Evolutionary conservation across 1,140 invertebrate genomes (phyloP).

Genomic region (Drosophila quadrilineata): DNA sequence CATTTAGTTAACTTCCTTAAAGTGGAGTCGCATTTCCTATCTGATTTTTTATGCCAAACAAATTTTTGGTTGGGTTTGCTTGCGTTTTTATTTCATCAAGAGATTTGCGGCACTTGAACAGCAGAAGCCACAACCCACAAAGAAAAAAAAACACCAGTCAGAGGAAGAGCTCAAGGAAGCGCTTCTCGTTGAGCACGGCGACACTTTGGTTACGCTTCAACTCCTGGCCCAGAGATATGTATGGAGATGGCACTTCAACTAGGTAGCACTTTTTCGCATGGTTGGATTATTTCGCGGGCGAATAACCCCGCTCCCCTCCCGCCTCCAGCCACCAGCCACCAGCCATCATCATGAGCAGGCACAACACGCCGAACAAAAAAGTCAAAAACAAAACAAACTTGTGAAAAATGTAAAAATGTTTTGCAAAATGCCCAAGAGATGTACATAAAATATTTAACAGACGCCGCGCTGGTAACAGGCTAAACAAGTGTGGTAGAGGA

Average conservation of each 20-base stretch:
- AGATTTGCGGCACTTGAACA: slow-evolving; percentile 73
- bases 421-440: slow-evolving; percentile 78
- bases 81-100: slow-evolving; percentile 79
- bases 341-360: slow-evolving; percentile 58
- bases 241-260: too few relatives aligned
- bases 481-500: too few relatives aligned
- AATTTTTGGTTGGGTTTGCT: slow-evolving; percentile 72
- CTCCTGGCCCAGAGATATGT: too few relatives aligned
- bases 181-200: slow-evolving; percentile 23
- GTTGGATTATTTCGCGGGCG: slow-evolving; percentile 62
- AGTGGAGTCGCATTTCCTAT: not conserved
- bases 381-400: slow-evolving; percentile 44
- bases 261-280: slow-evolving; percentile 54
- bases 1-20: not conserved
- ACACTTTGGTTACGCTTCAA: slow-evolving; percentile 76
- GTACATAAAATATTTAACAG: slow-evolving; percentile 80
- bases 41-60: slow-evolving; percentile 26
- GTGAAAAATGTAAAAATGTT: slow-evolving; percentile 72
- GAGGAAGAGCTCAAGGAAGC: not conserved
- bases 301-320: slow-evolving; percentile 45
- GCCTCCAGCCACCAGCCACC: slow-evolving; percentile 49
- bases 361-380: slow-evolving; percentile 42
- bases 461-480: slow-evolving; percentile 9
- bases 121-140: slow-evolving; percentile 62
- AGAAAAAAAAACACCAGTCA: too few relatives aligned